Conservation (phyloP, 2,888 invertebrate species). For the Dione juno region DNA sequence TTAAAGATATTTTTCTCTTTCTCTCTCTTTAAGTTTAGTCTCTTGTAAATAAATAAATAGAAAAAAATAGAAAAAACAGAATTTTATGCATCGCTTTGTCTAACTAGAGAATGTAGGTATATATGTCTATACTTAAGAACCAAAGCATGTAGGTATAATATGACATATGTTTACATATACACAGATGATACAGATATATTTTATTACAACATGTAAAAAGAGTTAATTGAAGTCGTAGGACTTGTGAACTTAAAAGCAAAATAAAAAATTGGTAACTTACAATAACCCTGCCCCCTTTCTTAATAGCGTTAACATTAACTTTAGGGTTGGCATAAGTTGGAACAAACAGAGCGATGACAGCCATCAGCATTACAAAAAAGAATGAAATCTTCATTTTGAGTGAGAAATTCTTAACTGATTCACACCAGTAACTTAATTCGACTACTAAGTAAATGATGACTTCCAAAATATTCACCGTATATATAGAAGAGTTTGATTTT, state of each 20-base stretch:
- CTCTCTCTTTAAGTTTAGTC: no score
- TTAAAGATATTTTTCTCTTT: neutral
- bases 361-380: conserved; percentile 50
- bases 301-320: conserved; percentile 48
- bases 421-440: neutral
- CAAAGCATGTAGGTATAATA: no score
- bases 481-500: conserved; percentile 30
- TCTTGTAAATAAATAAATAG: no score
- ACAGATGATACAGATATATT: no score
- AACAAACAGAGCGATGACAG: conserved; percentile 49
- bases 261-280: conserved; percentile 30
- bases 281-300: conserved; percentile 50
- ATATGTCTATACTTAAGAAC: no score
- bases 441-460: conserved; percentile 23
- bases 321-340: conserved; percentile 51
- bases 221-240: no score
- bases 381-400: conserved; percentile 54
- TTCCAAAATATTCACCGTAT: neutral
- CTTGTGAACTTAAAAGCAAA: neutral
- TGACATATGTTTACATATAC: no score
- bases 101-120: no score
- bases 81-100: no score
- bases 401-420: neutral
- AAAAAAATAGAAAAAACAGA: no score
- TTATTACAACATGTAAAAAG: no score